Conservation (phyloP, 2,888 invertebrate genomes). For the Aplocera efformata region DNA sequence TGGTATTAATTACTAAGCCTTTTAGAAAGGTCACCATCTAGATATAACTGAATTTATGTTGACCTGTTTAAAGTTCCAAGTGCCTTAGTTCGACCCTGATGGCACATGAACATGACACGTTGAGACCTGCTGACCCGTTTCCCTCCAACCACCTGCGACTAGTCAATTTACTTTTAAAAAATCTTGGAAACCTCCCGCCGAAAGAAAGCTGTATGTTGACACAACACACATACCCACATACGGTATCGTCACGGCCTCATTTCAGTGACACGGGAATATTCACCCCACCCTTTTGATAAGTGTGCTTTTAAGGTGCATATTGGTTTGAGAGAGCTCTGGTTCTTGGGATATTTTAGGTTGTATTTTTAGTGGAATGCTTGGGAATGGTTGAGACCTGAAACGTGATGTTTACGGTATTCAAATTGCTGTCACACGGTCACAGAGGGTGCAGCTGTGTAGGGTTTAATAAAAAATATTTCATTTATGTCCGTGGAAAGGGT, state of each 20-base stretch:
- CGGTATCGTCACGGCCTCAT: slow-evolving; percentile 65
- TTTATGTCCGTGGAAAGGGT: slow-evolving; percentile 24
- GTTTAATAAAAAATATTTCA: slow-evolving; percentile 43
- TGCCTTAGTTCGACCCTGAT: slow-evolving; percentile 51
- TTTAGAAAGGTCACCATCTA: no score
- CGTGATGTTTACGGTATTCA: slow-evolving; percentile 70
- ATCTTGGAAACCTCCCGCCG: slow-evolving; percentile 59
- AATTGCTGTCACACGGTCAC: slow-evolving; percentile 60
- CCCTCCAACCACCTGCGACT: slow-evolving; percentile 67
- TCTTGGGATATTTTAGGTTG: slow-evolving; percentile 39
- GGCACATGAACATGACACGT: slow-evolving; percentile 74
- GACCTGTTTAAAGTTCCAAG: slow-evolving; percentile 1
- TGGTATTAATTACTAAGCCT: no score
- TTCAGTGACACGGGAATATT: slow-evolving; percentile 55
- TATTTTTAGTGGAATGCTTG: slow-evolving; percentile 51
- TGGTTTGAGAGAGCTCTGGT: slow-evolving; percentile 40
- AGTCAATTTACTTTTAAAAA: slow-evolving; percentile 77
- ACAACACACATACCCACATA: slow-evolving; percentile 65
- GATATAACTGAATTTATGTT: neutral
- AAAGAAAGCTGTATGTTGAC: slow-evolving; percentile 75
- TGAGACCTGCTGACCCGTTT: slow-evolving; percentile 75
- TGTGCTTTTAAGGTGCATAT: slow-evolving; percentile 58
- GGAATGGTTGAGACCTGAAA: slow-evolving; percentile 62
- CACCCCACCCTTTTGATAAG: slow-evolving; percentile 46
- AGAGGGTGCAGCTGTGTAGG: slow-evolving; percentile 38